These are phyloP conservation scores for Aspiorhynchus laticeps DNA, from an alignment of 2,113 vertebrate genomes.

Conservation along the genomic window DNA sequence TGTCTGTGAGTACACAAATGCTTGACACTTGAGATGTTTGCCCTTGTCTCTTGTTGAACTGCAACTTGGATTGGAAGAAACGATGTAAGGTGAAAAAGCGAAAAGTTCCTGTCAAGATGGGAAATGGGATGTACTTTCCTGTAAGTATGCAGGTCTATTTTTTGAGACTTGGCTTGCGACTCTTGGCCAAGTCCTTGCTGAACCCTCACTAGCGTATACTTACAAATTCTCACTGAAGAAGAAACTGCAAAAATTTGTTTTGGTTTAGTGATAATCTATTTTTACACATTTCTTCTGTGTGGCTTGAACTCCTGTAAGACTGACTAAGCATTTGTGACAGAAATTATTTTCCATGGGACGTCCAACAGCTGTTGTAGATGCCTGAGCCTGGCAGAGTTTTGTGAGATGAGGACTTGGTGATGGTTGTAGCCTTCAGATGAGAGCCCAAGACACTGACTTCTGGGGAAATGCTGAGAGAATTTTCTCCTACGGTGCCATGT, in stretches of 20 bases:
- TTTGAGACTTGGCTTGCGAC: background rate
- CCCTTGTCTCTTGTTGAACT: background rate
- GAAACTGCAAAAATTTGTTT: background rate
- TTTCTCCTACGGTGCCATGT: background rate
- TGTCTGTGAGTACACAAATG: background rate
- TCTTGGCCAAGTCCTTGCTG: background rate
- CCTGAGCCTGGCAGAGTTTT: background rate
- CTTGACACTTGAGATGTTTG: background rate
- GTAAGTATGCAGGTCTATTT: background rate
- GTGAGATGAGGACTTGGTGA: conserved; percentile 37
- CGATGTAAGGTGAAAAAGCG: background rate
- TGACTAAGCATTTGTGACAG: conserved; percentile 24
- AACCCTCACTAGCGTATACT: background rate
- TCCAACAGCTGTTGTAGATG: conserved; percentile 53
- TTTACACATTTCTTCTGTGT: background rate
- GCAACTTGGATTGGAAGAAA: background rate
- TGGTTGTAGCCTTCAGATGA: conserved; percentile 12
- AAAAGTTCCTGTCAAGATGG: background rate
- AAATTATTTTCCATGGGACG: background rate
- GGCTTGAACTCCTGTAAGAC: conserved; percentile 20
- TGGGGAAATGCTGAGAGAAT: background rate
- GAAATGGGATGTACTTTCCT: background rate
- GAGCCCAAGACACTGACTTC: background rate
- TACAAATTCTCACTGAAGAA: background rate
- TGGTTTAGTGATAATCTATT: background rate